These are phyloP conservation scores for Drosophila ezoana DNA, from an alignment of 2,888 invertebrate genomes.

Conservation along the genomic window DNA sequence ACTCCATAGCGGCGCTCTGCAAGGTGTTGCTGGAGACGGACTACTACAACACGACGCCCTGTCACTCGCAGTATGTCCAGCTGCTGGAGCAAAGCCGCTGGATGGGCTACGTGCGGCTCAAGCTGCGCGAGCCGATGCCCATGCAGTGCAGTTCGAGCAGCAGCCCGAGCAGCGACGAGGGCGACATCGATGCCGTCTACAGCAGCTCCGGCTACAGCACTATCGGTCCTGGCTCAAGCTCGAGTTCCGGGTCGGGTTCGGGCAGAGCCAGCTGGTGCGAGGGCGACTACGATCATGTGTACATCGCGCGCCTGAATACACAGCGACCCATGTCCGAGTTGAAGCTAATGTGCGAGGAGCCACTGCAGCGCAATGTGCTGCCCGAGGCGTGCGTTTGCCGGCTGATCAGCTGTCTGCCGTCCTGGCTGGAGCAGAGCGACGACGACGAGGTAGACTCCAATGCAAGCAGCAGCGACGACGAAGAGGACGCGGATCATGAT, in stretches of 20 bases:
- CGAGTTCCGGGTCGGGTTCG: constrained; percentile 22
- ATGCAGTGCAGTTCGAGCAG: constrained; percentile 8
- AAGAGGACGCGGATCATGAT: constrained; percentile 44
- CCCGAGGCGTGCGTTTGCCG: constrained; percentile 81
- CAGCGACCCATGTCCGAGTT: constrained; percentile 86
- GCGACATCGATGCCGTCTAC: constrained; percentile 55
- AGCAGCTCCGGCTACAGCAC: constrained; percentile 78
- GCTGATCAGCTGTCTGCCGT: constrained; percentile 73
- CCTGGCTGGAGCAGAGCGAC: constrained; percentile 62
- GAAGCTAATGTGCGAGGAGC: constrained; percentile 44
- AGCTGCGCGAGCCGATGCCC: constrained; percentile 73
- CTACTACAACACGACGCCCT: constrained; percentile 79
- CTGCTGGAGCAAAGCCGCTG: constrained; percentile 79
- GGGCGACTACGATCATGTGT: constrained; percentile 86
- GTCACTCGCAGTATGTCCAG: constrained; percentile 68
- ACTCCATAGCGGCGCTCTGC: constrained; percentile 86
- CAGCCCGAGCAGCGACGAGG: constrained; percentile 17
- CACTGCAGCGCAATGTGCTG: constrained; percentile 69
- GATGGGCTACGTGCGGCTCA: constrained; percentile 83
- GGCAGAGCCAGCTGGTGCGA: constrained; percentile 34
- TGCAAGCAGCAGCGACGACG: constrained; percentile 30
- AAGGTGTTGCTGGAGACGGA: constrained; percentile 87
- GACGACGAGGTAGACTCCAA: constrained; percentile 58
- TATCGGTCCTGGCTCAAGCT: constrained; percentile 37
- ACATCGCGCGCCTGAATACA: constrained; percentile 87